These are phyloP conservation scores for Eupithecia tripunctaria DNA, from an alignment of 2,888 invertebrate species.

Conservation along the genomic window DNA sequence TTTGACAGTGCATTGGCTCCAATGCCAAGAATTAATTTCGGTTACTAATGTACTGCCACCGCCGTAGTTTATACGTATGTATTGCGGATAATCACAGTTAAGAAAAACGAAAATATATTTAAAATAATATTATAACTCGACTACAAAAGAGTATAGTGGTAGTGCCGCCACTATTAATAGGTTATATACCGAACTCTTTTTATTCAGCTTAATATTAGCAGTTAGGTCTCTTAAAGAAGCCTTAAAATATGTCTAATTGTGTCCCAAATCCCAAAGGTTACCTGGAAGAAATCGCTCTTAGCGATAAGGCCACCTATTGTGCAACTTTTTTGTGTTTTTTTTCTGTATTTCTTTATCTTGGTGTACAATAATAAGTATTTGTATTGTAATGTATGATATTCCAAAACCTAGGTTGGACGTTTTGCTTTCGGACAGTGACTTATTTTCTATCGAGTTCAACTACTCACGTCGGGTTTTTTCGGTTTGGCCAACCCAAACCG, in stretches of 20 bases:
- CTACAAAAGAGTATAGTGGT: not conserved
- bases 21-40: too few species aligned
- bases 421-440: not conserved
- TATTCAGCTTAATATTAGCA: not conserved
- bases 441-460: not conserved
- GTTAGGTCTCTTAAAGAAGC: not conserved
- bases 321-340: too few species aligned
- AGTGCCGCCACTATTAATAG: not conserved
- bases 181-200: not conserved
- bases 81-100: not conserved
- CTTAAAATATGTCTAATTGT: not conserved
- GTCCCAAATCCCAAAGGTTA: not conserved
- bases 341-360: too few species aligned
- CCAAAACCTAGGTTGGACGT: not conserved
- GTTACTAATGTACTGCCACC: too few species aligned
- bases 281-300: too few species aligned
- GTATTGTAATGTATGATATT: too few species aligned
- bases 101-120: not conserved
- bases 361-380: too few species aligned
- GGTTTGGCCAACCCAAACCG: too few species aligned
- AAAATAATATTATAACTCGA: not conserved
- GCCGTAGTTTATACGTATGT: not conserved
- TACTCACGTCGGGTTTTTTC: not conserved
- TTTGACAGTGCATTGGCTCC: too few species aligned
- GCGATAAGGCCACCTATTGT: too few species aligned